Base-by-base conservation (phyloP, 1,140 invertebrate species). In the Dendrolimus kikuchii region DNA sequence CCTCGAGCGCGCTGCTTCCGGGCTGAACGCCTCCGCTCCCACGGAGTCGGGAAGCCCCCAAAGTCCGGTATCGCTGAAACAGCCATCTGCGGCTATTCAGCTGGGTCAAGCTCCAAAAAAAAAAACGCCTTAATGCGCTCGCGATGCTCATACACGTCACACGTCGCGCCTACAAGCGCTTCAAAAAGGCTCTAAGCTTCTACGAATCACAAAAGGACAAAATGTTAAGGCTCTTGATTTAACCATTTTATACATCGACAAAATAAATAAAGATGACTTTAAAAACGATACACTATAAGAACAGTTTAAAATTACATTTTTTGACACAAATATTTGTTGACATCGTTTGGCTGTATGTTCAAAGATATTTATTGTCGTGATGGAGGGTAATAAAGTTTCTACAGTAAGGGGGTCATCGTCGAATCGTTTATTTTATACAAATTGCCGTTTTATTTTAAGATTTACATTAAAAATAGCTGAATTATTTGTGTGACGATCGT, bases 241-340 rank as follows among this genome's bases (percentile, higher is more conserved):
- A 42, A n/a, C n/a, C 7, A 42, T 7, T 42, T 42, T 42, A 42
- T 7, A 7, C 41, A 42, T n/a, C 7, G 41, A 45, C n/a, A 45
- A 45, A 45, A n/a, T 45, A 45, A 45, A 51, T 45, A 51, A 44
- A 38, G 3, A 23, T 23, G 3, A 23, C 23, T 23, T 23, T 23
- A 23, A 23, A 23, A 23, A 23, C 23, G 23, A 23, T 23, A 23
- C 23, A 23, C 23, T 23, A 44, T 43, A 51, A 38, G 38, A 51
- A 7, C 6, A 23, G 42, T 45, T 45, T 38, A 38, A 45, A 51
- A 51, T 51, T 49, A 46, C 38, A 46, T 48, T 38, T 49, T 58
- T 64, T 57, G 72, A 57, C 77, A 75, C 75, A 78, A 66, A 77
- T 79, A 75, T 66, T 58, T 67, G 64, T 71, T 71, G 66, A 71